Conservation (phyloP, 2,113 vertebrate species). For the Sylvietta virens region DNA sequence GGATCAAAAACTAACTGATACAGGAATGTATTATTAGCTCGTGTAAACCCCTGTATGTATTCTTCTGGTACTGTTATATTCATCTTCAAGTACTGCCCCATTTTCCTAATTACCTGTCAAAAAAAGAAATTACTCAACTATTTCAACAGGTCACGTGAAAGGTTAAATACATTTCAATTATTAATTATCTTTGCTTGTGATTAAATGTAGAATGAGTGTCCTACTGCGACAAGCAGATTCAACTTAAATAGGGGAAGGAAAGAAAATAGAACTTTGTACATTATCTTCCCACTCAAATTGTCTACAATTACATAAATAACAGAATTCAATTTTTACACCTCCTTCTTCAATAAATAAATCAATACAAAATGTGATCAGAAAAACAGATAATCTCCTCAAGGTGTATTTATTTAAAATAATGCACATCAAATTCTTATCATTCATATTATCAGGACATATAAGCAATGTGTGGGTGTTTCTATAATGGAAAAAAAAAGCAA, state of each 20-base stretch:
- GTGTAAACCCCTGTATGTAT: constrained; percentile 88
- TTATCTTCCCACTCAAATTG: not conserved
- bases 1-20: constrained; percentile 97
- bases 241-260: not conserved
- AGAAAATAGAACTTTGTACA: not conserved
- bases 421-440: not conserved
- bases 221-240: not conserved
- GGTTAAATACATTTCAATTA: not conserved
- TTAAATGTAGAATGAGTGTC: not conserved
- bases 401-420: not conserved
- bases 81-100: constrained; percentile 95
- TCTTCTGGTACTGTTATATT: constrained; percentile 85
- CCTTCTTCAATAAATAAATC: not conserved
- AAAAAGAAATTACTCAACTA: not conserved
- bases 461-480: not conserved
- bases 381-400: not conserved
- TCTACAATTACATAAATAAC: not conserved
- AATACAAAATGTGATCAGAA: not conserved
- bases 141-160: not conserved
- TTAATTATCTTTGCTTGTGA: not conserved
- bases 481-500: not conserved
- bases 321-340: not conserved
- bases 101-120: constrained; percentile 91
- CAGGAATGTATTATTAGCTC: constrained; percentile 94
- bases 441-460: not conserved